Evolutionary conservation across 64 coral and sea anemone species (phyloP).

Genomic region (Stylophora pistillata): DNA sequence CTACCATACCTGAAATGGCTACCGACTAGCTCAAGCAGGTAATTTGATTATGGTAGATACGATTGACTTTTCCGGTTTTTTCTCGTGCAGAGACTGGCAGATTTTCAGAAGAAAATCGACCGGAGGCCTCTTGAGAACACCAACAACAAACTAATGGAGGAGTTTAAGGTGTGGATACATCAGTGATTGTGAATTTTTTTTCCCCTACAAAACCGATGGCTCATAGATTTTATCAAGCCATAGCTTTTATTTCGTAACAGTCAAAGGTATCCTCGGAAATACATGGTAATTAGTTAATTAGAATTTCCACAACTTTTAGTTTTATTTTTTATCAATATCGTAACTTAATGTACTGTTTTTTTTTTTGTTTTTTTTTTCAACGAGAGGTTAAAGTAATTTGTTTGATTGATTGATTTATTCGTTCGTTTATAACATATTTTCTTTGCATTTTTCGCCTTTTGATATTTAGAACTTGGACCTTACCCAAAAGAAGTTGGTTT

Average conservation of each 20-base stretch:
- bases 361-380: no score
- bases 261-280: no score
- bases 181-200: no score
- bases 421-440: neutral
- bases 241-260: no score
- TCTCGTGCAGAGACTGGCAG: conserved; percentile 69
- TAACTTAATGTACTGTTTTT: no score
- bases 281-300: no score
- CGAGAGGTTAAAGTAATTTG: neutral
- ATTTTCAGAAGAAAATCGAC: conserved; percentile 95
- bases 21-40: no score
- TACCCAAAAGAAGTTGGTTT: conserved; percentile 89
- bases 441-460: neutral
- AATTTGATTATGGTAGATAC: neutral
- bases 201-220: no score
- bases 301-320: no score
- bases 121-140: conserved; percentile 85
- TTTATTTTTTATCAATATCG: no score
- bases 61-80: neutral
- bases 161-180: conserved; percentile 69
- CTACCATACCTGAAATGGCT: no score
- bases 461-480: conserved; percentile 79
- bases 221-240: no score
- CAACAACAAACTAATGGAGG: conserved; percentile 75
- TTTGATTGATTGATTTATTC: neutral